These are phyloP conservation scores for Corythornis vintsioides DNA, from an alignment of 2,113 vertebrate genomes.

Conservation along the genomic window DNA sequence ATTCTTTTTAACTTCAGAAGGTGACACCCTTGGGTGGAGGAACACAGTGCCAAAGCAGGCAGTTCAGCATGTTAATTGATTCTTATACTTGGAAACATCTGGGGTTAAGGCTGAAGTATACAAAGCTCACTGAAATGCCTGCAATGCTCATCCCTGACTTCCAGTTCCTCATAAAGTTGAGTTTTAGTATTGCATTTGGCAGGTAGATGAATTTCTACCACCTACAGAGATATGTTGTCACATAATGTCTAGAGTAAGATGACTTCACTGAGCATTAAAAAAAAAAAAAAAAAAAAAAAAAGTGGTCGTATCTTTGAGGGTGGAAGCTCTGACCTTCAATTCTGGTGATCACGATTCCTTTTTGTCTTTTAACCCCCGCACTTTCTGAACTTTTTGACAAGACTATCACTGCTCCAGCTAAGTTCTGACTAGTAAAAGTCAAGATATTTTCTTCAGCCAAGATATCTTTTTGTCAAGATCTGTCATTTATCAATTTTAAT, in stretches of 20 bases:
- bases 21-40: not conserved
- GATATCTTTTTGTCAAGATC: not conserved
- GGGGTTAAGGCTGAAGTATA: not conserved
- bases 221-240: not conserved
- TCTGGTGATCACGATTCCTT: not conserved
- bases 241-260: not conserved
- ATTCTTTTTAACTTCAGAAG: not conserved
- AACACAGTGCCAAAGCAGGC: not conserved
- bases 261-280: not conserved
- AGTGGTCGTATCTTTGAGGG: not conserved
- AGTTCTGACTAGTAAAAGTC: not conserved
- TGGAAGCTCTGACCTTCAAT: accelerated
- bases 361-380: not conserved
- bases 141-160: not conserved
- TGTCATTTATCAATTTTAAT: not conserved
- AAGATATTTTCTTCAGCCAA: not conserved
- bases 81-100: not conserved
- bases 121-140: not conserved
- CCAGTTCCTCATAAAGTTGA: not conserved
- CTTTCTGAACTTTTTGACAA: not conserved
- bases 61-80: not conserved
- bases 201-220: not conserved
- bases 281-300: too few species aligned
- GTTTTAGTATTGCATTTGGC: not conserved
- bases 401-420: not conserved